A percentile compares a stretch with the other conserved stretches of the same genome.
Conservation (phyloP, 1,140 invertebrate species). For the Asobara japonica region DNA sequence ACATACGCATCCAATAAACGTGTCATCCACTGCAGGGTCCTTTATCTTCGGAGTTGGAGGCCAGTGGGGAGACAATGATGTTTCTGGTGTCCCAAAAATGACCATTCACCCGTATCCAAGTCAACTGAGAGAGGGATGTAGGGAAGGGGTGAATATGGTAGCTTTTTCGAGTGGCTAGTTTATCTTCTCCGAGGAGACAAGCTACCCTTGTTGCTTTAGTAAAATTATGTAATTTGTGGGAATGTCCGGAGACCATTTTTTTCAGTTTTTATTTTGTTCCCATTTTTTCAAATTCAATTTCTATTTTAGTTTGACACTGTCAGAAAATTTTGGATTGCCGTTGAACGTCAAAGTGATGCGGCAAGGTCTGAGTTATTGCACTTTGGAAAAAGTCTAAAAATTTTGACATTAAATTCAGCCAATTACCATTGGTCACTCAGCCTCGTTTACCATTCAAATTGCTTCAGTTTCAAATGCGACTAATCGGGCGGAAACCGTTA, state of each 20-base stretch:
- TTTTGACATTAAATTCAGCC: not conserved
- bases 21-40: not conserved
- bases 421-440: not conserved
- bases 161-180: constrained; percentile 4
- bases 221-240: no score
- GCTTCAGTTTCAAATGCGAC: not conserved
- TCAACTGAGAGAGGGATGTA: constrained; percentile 18
- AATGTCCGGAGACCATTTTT: no score
- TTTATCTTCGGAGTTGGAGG: constrained; percentile 23
- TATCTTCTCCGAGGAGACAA: not conserved
- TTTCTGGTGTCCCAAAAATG: constrained; percentile 37
- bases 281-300: no score
- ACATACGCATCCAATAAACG: constrained; percentile 21
- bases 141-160: constrained; percentile 40
- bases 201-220: not conserved
- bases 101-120: constrained; percentile 33
- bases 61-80: not conserved
- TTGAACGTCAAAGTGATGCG: no score
- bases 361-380: no score
- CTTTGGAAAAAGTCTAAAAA: no score
- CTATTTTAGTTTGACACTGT: no score
- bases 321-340: no score
- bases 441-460: not conserved
- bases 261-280: no score
- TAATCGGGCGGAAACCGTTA: not conserved